A percentile compares a stretch with the other conserved stretches of the same genome.
Conservation (phyloP, 1,140 invertebrate species). For the Heliothis subflexa region DNA sequence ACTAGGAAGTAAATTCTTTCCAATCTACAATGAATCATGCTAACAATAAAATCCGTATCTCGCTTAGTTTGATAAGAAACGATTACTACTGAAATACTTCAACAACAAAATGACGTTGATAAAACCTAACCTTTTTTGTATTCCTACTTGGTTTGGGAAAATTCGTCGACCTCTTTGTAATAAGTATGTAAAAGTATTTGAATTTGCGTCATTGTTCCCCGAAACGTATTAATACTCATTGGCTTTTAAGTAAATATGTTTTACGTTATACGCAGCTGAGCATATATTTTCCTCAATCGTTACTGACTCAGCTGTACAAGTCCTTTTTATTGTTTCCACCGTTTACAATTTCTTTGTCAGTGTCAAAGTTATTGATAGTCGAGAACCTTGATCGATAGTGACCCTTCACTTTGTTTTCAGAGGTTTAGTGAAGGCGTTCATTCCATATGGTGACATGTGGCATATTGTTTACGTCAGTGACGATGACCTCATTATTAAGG, state of each 20-base stretch:
- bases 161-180: constrained; percentile 3
- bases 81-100: not conserved
- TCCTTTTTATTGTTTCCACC: not conserved
- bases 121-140: not conserved
- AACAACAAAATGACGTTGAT: not conserved
- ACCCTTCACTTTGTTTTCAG: not conserved
- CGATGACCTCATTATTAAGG: constrained; percentile 13
- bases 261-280: constrained; percentile 10
- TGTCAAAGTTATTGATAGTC: constrained; percentile 5
- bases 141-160: not conserved
- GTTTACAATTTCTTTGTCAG: constrained; percentile 36
- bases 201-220: constrained; percentile 14
- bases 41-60: not conserved
- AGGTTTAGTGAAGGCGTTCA: not conserved
- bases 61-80: not conserved
- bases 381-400: constrained; percentile 6
- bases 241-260: constrained; percentile 17
- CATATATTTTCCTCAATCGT: constrained; percentile 32
- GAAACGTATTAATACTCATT: constrained; percentile 15
- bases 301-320: not conserved
- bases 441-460: not conserved
- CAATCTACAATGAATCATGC: constrained; percentile 5
- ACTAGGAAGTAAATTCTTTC: not conserved
- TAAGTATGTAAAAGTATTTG: not conserved
- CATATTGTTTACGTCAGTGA: not conserved